Conservation (phyloP, 2,888 invertebrate species). For the Blera fallax region DNA sequence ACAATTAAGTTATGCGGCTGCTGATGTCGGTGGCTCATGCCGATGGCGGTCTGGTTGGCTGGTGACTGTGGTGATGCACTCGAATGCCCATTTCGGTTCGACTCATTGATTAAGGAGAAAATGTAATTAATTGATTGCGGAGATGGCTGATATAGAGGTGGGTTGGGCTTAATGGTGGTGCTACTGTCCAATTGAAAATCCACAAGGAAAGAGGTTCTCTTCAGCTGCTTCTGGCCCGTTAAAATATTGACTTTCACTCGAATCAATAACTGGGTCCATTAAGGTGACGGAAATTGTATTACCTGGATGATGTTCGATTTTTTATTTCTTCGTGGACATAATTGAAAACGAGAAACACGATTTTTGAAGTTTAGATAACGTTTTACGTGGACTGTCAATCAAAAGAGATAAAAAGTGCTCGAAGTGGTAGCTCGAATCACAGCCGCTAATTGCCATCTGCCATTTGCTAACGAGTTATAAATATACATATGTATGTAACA, state of each 20-base stretch:
- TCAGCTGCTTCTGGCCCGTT: background rate
- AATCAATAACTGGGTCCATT: slow-evolving; percentile 26
- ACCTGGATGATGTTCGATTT: background rate
- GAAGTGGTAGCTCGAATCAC: background rate
- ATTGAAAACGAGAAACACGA: background rate
- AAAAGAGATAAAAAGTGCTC: background rate
- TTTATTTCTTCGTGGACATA: background rate
- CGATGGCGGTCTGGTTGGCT: slow-evolving; percentile 38
- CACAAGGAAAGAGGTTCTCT: slow-evolving; percentile 1
- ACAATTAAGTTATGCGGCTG: slow-evolving; percentile 58
- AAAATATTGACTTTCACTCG: slow-evolving; percentile 60
- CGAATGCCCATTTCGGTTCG: slow-evolving; percentile 49
- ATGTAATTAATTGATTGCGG: slow-evolving; percentile 68
- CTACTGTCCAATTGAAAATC: slow-evolving; percentile 52
- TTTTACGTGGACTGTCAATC: background rate
- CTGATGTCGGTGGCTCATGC: slow-evolving; percentile 27
- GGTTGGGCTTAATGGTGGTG: slow-evolving; percentile 31
- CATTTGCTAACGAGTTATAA: background rate
- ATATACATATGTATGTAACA: background rate
- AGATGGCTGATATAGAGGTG: slow-evolving; percentile 60
- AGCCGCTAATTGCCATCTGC: background rate
- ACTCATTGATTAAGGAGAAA: slow-evolving; percentile 64
- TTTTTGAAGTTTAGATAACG: background rate
- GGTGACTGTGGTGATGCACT: slow-evolving; percentile 19
- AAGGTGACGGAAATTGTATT: slow-evolving; percentile 32